These are phyloP conservation scores for Lucilia cuprina DNA, from an alignment of 1,140 invertebrate species.

Conservation along the genomic window DNA sequence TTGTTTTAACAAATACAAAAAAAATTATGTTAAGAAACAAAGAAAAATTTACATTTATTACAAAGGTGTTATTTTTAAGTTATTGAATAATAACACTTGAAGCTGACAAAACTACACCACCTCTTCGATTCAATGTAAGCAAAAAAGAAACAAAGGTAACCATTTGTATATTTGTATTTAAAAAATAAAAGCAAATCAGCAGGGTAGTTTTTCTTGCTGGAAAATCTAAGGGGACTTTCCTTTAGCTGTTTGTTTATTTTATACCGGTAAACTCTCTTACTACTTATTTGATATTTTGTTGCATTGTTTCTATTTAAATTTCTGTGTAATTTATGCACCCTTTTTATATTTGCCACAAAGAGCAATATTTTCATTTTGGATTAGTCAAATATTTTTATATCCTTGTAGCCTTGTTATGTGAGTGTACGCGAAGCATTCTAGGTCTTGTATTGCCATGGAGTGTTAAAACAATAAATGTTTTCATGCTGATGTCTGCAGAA, in stretches of 20 bases:
- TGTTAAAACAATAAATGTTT: slow-evolving; percentile 34
- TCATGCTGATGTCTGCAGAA: not conserved
- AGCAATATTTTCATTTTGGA: slow-evolving; percentile 25
- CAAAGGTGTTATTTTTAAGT: slow-evolving; percentile 14
- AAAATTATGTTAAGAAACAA: not conserved
- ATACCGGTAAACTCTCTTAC: slow-evolving; percentile 1
- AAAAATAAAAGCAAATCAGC: not conserved
- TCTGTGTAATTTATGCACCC: slow-evolving; percentile 26
- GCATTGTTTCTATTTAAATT: not conserved
- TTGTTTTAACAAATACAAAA: not conserved
- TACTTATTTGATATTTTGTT: not conserved
- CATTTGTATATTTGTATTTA: not conserved
- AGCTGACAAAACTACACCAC: not conserved
- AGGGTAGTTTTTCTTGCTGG: not conserved
- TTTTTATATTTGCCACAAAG: not conserved
- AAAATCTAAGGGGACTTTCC: too few relatives aligned
- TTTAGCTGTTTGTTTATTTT: slow-evolving; percentile 29
- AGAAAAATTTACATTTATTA: not conserved
- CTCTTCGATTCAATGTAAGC: not conserved
- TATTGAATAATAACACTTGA: slow-evolving; percentile 24
- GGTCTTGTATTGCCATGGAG: not conserved
- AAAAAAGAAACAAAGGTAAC: not conserved
- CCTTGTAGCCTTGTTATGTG: not conserved
- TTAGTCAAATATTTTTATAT: not conserved
- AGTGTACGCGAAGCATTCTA: not conserved